Evolutionary conservation across 2,113 vertebrate genomes (phyloP).

Genomic region (Melanerpes formicivorus): DNA sequence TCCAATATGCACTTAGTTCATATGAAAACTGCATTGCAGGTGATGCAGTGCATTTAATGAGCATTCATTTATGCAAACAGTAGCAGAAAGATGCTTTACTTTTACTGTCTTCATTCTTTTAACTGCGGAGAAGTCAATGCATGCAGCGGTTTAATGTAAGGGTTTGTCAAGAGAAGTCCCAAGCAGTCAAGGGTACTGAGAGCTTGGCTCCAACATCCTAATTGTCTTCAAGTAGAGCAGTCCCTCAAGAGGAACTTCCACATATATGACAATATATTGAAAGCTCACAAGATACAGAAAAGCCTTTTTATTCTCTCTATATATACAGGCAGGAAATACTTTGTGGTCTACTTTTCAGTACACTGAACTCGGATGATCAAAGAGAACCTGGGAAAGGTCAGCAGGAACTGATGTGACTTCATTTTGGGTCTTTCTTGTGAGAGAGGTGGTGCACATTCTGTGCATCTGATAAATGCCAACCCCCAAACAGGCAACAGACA

Average conservation of each 20-base stretch:
- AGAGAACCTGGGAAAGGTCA: neutral
- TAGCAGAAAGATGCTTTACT: neutral
- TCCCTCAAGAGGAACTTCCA: neutral
- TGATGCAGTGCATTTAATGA: neutral
- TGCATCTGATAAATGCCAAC: neutral
- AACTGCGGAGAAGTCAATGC: neutral
- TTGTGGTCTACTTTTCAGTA: neutral
- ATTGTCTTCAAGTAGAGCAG: neutral
- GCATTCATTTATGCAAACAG: neutral
- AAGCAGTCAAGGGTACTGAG: neutral
- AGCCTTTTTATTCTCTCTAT: neutral
- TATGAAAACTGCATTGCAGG: neutral
- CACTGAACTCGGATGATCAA: neutral
- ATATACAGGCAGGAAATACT: neutral
- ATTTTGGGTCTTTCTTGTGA: neutral
- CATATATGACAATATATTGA: neutral
- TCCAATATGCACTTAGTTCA: neutral
- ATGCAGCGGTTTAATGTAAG: neutral
- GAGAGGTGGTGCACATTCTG: rapidly evolving
- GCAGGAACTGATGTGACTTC: neutral
- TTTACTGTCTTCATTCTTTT: neutral
- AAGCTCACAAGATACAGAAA: neutral
- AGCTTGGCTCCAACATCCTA: neutral
- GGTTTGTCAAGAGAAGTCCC: neutral
- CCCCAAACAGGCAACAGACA: neutral